Evolutionary conservation across 2,113 vertebrate genomes (phyloP), one percentile per base, ranked within the genome.

Genomic region (Thalassarche chlororhynchos): DNA sequence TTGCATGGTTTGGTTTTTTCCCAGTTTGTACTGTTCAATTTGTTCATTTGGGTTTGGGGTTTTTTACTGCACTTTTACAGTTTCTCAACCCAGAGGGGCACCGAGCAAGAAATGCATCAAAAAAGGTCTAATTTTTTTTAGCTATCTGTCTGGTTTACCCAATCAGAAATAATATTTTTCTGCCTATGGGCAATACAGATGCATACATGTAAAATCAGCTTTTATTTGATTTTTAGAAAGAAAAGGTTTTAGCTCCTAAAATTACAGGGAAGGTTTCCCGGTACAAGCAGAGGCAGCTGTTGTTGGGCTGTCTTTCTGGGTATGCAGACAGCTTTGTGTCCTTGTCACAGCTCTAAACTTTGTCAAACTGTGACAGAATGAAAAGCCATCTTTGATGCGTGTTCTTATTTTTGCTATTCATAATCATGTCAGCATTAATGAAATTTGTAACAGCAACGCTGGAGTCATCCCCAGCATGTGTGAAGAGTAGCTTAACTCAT

Each of bases 391-490:
- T 93, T 86, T 93, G 85, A 88, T 89, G 57, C 87, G 46, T 82
- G 49, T 92, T 89, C 87, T 89, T 87, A 72, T 61, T 93, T 92
- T 97, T 97, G 36, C 65, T 83, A 46, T 83, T 87, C 38, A 34
- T 83, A 96, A 80, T 84, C 5, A 1, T 76, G 44, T 94, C 54
- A 89, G 57, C 46, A 54, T 92, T 94, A 89, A 69, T 46, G n/a
- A 91, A 79, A 95, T 96, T 61, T 94, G 40, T 93, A 95, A 66
- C 51, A 76, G 49, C 75, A 85, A 4, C 25, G 26, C 34, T 89
- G 86, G 74, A 94, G 69, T 84, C 58, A 76, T 89, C 57, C 24
- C 17, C 69, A 82, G 57, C 65, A 49, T 62, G 34, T 85, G 62
- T 85, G 72, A 87, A 14, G 29, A 52, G 31, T 65, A 90, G n/a